Conservation (phyloP, 2,113 vertebrate species). For the Sprattus sprattus region DNA sequence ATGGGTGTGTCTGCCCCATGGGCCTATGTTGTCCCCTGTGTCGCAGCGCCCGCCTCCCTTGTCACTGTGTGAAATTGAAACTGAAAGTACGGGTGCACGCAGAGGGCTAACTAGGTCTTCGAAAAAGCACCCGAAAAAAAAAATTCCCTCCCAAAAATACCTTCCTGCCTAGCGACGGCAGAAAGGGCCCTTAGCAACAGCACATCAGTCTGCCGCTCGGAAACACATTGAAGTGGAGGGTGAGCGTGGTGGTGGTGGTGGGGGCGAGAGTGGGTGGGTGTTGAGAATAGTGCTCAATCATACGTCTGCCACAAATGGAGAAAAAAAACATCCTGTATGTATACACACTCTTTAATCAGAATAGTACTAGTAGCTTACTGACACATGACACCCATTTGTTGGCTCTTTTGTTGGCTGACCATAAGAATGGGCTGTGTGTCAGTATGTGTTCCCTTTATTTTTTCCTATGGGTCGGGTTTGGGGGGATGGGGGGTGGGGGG, state of each 20-base stretch:
- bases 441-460: neutral
- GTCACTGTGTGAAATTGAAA: constrained; percentile 5
- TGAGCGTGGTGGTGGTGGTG: neutral
- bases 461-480: neutral
- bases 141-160: constrained; percentile 18
- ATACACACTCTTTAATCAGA: neutral
- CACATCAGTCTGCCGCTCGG: constrained; percentile 6
- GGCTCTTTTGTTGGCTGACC: neutral
- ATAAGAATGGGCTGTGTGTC: neutral
- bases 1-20: neutral
- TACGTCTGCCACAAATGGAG: neutral
- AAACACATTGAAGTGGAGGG: neutral
- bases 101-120: neutral
- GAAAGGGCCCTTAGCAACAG: constrained; percentile 7
- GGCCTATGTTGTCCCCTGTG: neutral
- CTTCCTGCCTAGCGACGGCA: constrained; percentile 23
- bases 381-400: constrained; percentile 14
- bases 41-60: neutral
- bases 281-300: constrained; percentile 5
- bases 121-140: neutral
- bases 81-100: neutral
- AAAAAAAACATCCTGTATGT: neutral
- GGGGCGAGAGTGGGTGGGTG: neutral
- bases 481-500: neutral
- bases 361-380: neutral